Evolutionary conservation across 1,140 invertebrate species (phyloP).

Genomic region (Dufourea novaeangliae): DNA sequence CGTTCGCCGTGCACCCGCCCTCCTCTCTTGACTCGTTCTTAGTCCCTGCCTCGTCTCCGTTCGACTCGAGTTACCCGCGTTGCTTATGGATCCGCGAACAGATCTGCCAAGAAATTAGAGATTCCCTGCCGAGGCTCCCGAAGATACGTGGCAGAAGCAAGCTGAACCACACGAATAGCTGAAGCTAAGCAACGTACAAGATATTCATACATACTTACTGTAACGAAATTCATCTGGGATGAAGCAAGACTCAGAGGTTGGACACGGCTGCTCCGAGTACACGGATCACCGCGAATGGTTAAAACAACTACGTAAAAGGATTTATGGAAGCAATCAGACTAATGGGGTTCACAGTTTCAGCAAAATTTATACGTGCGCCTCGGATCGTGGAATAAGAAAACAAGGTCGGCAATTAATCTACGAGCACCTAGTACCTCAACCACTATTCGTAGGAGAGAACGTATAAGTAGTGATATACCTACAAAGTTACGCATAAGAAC

Average conservation of each 20-base stretch:
- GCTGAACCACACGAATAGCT: too few relatives aligned
- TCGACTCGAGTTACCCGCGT: conserved; percentile 24
- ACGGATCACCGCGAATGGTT: not conserved
- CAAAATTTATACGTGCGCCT: not conserved
- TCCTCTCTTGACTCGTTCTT: not conserved
- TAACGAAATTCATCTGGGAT: not conserved
- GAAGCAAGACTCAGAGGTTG: too few relatives aligned
- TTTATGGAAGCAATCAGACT: not conserved
- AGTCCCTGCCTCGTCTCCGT: too few relatives aligned
- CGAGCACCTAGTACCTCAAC: not conserved
- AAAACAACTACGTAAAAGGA: not conserved
- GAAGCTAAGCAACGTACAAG: too few relatives aligned
- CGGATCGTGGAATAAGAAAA: not conserved
- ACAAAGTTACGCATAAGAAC: too few relatives aligned
- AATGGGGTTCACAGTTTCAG: not conserved
- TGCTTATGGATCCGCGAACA: not conserved
- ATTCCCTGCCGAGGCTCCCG: not conserved
- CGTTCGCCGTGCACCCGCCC: not conserved
- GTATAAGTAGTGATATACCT: too few relatives aligned
- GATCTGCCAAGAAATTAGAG: conserved; percentile 7
- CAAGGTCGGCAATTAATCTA: not conserved
- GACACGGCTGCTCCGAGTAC: not conserved
- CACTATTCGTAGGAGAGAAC: too few relatives aligned
- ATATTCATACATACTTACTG: too few relatives aligned
- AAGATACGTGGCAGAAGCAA: not conserved